Conservation (phyloP, 2,797 vertebrate species). For the Avahi laniger region DNA sequence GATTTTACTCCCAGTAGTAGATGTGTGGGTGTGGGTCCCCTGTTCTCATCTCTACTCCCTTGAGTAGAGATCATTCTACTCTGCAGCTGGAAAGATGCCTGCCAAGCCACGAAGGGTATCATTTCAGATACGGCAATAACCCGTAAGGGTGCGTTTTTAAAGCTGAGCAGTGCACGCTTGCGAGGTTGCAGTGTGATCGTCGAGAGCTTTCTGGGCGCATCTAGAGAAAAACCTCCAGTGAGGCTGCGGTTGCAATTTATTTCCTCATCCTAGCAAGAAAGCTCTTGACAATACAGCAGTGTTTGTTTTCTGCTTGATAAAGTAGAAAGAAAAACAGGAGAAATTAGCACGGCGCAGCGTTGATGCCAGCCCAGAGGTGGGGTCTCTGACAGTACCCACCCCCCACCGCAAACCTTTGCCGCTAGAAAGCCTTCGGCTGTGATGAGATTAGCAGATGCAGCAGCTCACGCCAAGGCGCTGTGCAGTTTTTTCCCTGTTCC, state of each 20-base stretch:
- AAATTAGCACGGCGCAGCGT: neutral
- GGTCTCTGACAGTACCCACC: neutral
- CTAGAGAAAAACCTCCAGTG: neutral
- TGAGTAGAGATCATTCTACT: neutral
- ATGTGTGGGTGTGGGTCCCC: neutral
- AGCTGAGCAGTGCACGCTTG: neutral
- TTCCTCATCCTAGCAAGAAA: fast-evolving
- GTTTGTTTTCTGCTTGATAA: neutral
- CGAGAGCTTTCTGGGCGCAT: neutral
- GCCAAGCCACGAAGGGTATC: neutral
- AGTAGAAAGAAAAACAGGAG: slow-evolving; percentile 25
- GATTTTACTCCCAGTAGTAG: neutral
- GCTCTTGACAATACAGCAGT: neutral
- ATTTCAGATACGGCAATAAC: neutral
- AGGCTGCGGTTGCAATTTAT: neutral
- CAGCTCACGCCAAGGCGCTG: neutral
- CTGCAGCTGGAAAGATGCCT: neutral
- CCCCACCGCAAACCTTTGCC: neutral
- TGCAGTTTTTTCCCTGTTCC: slow-evolving; percentile 88
- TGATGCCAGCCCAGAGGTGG: neutral
- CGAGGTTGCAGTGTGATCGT: neutral
- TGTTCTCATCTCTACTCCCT: neutral
- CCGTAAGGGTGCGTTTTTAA: neutral
- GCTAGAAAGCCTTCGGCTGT: neutral
- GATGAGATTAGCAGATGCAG: neutral